Percentiles rank a stretch among this genome's conserved stretches.
phyloP scores from a whole-genome alignment of 2,113 vertebrate species.

The Cebus imitator region DNA sequence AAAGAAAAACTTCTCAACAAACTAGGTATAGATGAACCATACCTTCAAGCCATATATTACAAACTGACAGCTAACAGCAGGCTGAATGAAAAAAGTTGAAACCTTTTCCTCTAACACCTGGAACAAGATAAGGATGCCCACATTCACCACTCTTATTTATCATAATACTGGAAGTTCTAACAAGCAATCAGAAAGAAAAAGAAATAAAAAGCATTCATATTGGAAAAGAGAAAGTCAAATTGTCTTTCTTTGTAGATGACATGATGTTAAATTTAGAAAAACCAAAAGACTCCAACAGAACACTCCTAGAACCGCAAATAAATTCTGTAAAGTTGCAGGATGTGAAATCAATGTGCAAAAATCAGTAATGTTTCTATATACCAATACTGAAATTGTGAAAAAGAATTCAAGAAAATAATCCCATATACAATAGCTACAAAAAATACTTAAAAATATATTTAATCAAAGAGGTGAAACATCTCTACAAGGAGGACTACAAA shows the following conservation, averaged over 20 bases:
- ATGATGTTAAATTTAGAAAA: background rate
- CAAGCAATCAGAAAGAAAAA: background rate
- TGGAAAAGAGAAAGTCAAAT: background rate
- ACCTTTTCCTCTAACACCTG: background rate
- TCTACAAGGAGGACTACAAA: background rate
- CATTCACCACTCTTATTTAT: background rate
- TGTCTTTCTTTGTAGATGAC: background rate
- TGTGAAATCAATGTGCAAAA: background rate
- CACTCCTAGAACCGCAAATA: background rate
- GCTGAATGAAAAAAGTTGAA: background rate
- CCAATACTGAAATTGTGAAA: background rate
- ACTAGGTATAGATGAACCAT: background rate
- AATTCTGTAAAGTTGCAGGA: background rate
- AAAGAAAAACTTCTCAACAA: background rate
- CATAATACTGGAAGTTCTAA: background rate
- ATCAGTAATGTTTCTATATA: background rate
- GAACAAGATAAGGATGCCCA: background rate
- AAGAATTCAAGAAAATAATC: background rate
- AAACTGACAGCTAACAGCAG: background rate
- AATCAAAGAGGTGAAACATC: background rate
- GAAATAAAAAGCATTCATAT: background rate
- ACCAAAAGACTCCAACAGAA: background rate
- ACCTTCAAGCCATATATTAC: background rate
- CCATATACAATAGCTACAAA: background rate
- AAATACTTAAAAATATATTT: background rate